A percentile compares a stretch with the other conserved stretches of the same genome.
Conservation (phyloP, 2,888 invertebrate species). For the Brachyopa scutellaris region DNA sequence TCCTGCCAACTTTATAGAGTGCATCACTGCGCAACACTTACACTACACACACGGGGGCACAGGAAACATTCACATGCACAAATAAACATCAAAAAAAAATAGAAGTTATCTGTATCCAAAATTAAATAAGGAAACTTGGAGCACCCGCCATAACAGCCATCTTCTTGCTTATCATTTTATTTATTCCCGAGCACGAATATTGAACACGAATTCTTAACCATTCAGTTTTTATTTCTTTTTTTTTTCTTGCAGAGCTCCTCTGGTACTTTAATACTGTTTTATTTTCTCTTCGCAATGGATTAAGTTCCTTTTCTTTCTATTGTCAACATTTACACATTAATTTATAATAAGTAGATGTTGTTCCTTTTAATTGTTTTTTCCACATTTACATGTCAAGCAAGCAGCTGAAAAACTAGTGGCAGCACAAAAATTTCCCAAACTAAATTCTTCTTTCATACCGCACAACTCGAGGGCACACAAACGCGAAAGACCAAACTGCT, state of each 20-base stretch:
- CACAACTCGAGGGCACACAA: neutral
- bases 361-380: neutral
- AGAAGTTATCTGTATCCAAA: slow-evolving; percentile 8
- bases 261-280: too few relatives aligned
- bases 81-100: slow-evolving; percentile 15
- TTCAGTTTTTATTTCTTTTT: too few relatives aligned
- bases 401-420: too few relatives aligned
- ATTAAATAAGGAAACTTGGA: slow-evolving; percentile 39
- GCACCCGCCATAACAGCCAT: slow-evolving; percentile 16
- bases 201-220: too few relatives aligned
- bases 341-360: neutral
- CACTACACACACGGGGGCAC: neutral
- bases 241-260: too few relatives aligned
- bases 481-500: neutral
- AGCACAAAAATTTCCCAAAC: too few relatives aligned
- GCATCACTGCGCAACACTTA: slow-evolving; percentile 51
- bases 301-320: neutral
- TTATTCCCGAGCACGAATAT: neutral
- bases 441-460: too few relatives aligned
- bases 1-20: neutral
- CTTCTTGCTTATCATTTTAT: neutral
- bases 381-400: too few relatives aligned
- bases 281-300: neutral
- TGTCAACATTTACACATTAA: neutral
- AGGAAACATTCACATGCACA: slow-evolving; percentile 31